Evolutionary conservation across 2,797 vertebrate species (phyloP).

Genomic region (Tachyglossus aculeatus): DNA sequence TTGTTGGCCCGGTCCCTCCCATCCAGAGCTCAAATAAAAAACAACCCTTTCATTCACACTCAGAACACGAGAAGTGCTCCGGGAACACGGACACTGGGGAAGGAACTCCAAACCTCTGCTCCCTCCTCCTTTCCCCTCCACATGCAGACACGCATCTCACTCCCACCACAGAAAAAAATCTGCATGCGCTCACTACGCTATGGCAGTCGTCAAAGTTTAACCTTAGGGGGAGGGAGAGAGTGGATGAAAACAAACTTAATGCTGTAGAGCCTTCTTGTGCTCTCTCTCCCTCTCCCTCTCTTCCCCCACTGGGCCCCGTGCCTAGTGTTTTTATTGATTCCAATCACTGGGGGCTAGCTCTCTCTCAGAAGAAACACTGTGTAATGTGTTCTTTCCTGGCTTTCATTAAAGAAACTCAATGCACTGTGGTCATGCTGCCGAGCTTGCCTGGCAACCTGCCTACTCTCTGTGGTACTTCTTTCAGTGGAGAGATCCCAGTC

Average conservation of each 20-base stretch:
- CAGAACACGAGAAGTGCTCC: not conserved
- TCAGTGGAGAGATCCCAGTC: slow-evolving; percentile 58
- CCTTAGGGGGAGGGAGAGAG: slow-evolving; percentile 69
- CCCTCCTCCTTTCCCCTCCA: slow-evolving; percentile 39
- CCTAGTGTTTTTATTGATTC: slow-evolving; percentile 80
- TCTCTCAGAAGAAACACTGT: slow-evolving; percentile 74
- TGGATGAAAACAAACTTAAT: slow-evolving; percentile 61
- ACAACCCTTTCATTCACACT: slow-evolving; percentile 44
- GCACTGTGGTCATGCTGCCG: slow-evolving; percentile 80
- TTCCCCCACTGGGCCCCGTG: slow-evolving; percentile 74
- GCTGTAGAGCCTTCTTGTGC: too few relatives aligned
- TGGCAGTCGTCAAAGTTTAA: slow-evolving; percentile 70
- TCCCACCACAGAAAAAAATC: too few relatives aligned
- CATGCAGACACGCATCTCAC: too few relatives aligned
- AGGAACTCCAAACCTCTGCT: slow-evolving; percentile 10
- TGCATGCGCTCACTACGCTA: too few relatives aligned
- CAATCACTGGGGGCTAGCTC: slow-evolving; percentile 75
- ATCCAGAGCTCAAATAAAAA: slow-evolving; percentile 59
- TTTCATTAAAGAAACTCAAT: slow-evolving; percentile 86
- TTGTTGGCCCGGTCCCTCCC: slow-evolving; percentile 62
- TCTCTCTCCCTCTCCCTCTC: too few relatives aligned
- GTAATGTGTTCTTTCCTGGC: slow-evolving; percentile 87
- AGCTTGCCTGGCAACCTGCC: slow-evolving; percentile 83
- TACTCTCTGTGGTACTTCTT: slow-evolving; percentile 80
- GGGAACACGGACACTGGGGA: not conserved